phyloP scores from a whole-genome alignment of 2,797 vertebrate genomes.

The Phataginus tetradactyla region DNA sequence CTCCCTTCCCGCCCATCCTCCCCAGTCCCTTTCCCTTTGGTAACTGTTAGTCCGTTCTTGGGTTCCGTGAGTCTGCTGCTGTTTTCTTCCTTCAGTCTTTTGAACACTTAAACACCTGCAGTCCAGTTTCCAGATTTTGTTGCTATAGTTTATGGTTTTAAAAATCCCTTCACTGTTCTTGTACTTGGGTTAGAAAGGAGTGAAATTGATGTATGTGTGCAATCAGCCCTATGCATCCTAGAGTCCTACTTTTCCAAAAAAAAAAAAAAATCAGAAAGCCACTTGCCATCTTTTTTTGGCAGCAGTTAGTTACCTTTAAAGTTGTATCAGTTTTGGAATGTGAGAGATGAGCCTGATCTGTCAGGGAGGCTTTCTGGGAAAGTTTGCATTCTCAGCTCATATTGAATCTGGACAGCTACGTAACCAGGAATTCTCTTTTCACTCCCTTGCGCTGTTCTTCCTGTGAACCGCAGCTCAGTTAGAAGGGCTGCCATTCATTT shows the following conservation, averaged over 20 bases:
- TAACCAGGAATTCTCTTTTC: not conserved
- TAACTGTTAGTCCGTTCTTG: too few relatives aligned
- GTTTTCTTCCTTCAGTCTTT: not conserved
- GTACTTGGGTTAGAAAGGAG: conserved; percentile 15
- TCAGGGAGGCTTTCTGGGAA: not conserved
- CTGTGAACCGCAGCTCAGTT: too few relatives aligned
- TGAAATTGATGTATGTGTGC: not conserved
- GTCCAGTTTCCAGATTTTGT: not conserved
- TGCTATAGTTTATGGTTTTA: not conserved
- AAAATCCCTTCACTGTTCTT: not conserved
- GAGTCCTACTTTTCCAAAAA: not conserved
- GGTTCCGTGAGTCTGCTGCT: too few relatives aligned
- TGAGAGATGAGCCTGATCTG: not conserved
- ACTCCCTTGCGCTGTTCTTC: not conserved
- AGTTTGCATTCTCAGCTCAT: not conserved
- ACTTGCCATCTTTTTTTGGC: not conserved
- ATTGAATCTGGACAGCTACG: not conserved
- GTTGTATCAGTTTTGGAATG: not conserved
- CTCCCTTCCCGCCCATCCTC: too few relatives aligned
- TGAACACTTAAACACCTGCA: not conserved
- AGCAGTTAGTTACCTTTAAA: not conserved
- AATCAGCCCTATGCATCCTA: not conserved
- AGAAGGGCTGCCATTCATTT: accelerated
- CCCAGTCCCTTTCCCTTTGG: too few relatives aligned
- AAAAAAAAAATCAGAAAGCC: not conserved